These are phyloP conservation scores for Forficula auricularia DNA, from an alignment of 1,140 invertebrate species.

Conservation along the genomic window DNA sequence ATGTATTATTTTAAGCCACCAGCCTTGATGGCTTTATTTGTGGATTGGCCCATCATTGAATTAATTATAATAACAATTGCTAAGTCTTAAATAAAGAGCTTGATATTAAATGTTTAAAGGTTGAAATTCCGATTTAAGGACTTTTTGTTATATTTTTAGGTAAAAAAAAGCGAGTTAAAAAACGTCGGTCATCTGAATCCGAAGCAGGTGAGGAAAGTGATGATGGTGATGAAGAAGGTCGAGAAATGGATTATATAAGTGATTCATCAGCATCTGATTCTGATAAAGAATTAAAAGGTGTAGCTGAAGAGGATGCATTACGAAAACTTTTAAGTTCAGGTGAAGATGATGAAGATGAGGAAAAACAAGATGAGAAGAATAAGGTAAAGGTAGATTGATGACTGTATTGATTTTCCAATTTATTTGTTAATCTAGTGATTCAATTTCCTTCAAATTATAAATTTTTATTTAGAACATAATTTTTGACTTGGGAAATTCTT, in stretches of 20 bases:
- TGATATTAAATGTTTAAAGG: too few relatives aligned
- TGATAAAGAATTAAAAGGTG: constrained; percentile 57
- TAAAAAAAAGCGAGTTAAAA: constrained; percentile 29
- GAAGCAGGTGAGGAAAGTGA: constrained; percentile 90
- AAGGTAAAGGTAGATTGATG: constrained; percentile 25
- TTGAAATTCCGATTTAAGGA: too few relatives aligned
- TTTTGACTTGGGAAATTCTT: too few relatives aligned
- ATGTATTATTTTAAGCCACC: too few relatives aligned
- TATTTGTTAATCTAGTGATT: too few relatives aligned
- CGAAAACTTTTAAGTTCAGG: constrained; percentile 75
- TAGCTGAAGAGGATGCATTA: constrained; percentile 77
- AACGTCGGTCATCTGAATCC: constrained; percentile 55
- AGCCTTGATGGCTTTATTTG: too few relatives aligned
- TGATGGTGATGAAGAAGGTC: constrained; percentile 87
- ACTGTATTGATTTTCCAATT: too few relatives aligned
- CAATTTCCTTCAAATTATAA: too few relatives aligned
- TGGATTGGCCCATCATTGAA: too few relatives aligned
- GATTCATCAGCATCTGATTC: constrained; percentile 61
- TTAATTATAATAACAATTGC: too few relatives aligned
- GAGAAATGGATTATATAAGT: constrained; percentile 74
- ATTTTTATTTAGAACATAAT: too few relatives aligned
- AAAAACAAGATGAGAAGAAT: constrained; percentile 28
- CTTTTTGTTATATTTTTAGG: constrained; percentile 4
- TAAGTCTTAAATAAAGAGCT: too few relatives aligned
- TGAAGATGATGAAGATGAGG: constrained; percentile 72